A percentile compares a stretch with the other conserved stretches of the same genome.
Conservation (phyloP, 2,113 vertebrate genomes). For the Mionectes macconnelli region DNA sequence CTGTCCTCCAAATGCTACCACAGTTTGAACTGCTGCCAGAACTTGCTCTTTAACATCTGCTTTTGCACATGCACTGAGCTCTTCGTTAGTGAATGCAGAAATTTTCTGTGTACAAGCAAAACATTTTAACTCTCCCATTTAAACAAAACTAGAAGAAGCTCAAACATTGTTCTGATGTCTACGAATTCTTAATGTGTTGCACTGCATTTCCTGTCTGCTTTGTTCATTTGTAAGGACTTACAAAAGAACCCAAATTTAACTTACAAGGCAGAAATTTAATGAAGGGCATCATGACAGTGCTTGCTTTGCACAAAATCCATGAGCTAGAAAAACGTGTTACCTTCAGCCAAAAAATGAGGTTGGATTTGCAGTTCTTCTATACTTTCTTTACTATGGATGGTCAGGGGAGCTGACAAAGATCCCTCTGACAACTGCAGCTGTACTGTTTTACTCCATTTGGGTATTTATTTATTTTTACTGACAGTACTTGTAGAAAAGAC, state of each 20-base stretch:
- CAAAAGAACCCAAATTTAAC: background rate
- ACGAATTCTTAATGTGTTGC: background rate
- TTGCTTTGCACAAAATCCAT: background rate
- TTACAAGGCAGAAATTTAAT: background rate
- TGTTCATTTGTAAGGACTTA: background rate
- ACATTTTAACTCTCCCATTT: background rate
- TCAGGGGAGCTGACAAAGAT: background rate
- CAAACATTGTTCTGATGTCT: background rate
- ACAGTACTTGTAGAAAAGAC: background rate
- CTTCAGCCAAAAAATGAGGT: background rate
- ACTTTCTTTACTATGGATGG: background rate
- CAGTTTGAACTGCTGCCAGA: constrained; percentile 83
- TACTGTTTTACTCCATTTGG: background rate
- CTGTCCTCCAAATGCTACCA: constrained; percentile 88
- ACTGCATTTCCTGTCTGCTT: background rate
- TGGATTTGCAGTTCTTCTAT: background rate
- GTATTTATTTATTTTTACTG: background rate
- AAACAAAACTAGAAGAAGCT: background rate
- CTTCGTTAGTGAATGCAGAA: constrained; percentile 81
- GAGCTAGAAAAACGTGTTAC: background rate
- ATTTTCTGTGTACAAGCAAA: constrained; percentile 74
- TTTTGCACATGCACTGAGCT: constrained; percentile 87
- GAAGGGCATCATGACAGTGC: background rate
- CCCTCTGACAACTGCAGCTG: background rate
- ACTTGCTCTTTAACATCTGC: constrained; percentile 90